Evolutionary conservation across 2,888 invertebrate species (phyloP).

Genomic region (Kuschelorhynchus macadamiae): DNA sequence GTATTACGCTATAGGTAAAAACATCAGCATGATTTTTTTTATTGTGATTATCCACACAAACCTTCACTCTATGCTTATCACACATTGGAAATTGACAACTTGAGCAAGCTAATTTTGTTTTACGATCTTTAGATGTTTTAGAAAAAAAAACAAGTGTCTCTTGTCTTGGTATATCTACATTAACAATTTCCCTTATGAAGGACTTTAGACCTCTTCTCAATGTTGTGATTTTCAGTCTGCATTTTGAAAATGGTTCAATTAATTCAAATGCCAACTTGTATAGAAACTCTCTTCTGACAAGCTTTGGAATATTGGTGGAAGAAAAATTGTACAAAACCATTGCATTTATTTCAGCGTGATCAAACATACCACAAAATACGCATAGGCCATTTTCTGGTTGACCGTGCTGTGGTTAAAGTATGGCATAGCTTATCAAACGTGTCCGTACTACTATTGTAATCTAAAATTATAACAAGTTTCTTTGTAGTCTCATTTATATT

Average conservation of each 20-base stretch:
- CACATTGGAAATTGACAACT: not conserved
- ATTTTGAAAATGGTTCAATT: too few species aligned
- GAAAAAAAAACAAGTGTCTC: not conserved
- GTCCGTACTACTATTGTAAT: conserved; percentile 7
- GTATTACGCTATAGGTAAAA: not conserved
- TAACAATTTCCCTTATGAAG: conserved; percentile 10
- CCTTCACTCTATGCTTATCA: not conserved
- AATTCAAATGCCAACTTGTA: too few species aligned
- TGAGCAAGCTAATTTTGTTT: conserved; percentile 1
- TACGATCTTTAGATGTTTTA: not conserved
- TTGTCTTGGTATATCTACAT: conserved; percentile 4
- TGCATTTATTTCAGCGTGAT: too few species aligned
- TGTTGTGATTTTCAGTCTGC: too few species aligned
- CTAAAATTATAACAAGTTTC: too few species aligned
- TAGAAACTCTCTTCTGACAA: conserved; percentile 5
- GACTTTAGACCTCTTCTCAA: not conserved
- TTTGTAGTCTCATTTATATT: conserved; percentile 2
- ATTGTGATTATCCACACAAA: not conserved
- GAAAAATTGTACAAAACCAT: conserved; percentile 13
- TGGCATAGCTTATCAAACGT: conserved; percentile 10
- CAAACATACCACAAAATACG: not conserved
- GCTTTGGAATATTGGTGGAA: conserved; percentile 14
- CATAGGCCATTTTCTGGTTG: conserved; percentile 12
- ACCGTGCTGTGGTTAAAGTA: not conserved
- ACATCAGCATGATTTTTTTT: not conserved